Percentiles rank a stretch among this genome's conserved stretches.
These are phyloP conservation scores for Branchipolynoe longqiensis DNA, from an alignment of 2,888 invertebrate genomes.

Conservation along the genomic window DNA sequence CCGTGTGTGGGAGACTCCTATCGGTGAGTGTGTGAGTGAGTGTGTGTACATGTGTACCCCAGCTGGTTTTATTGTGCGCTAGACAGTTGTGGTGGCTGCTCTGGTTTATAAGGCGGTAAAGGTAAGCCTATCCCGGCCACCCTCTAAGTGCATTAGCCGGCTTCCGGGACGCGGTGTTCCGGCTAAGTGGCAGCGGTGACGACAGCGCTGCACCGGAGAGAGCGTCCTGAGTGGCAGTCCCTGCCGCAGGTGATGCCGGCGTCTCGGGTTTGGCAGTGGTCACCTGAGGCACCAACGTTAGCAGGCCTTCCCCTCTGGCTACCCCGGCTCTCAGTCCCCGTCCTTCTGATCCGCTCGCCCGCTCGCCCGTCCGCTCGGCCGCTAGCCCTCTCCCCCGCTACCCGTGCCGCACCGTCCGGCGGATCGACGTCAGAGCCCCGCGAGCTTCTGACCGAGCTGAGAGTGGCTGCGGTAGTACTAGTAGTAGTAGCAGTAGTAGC, in stretches of 20 bases:
- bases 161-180: background rate
- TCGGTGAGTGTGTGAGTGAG: too few relatives aligned
- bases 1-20: too few relatives aligned
- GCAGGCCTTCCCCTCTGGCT: too few relatives aligned
- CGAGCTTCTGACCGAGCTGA: background rate
- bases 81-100: too few relatives aligned
- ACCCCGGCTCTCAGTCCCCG: too few relatives aligned
- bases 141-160: conserved; percentile 19
- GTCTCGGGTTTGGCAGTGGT: background rate
- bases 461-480: background rate
- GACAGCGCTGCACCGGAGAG: background rate
- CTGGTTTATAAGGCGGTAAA: too few relatives aligned
- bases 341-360: too few relatives aligned
- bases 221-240: background rate
- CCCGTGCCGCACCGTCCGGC: too few relatives aligned
- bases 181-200: background rate
- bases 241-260: background rate
- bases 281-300: conserved; percentile 9
- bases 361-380: background rate
- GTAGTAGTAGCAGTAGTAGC: background rate
- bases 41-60: too few relatives aligned
- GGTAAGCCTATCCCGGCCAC: too few relatives aligned
- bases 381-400: background rate
- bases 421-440: too few relatives aligned
- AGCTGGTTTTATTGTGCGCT: too few relatives aligned